Evolutionary conservation across 2,797 vertebrate species (phyloP).

Genomic region (Geotrypetes seraphini): DNA sequence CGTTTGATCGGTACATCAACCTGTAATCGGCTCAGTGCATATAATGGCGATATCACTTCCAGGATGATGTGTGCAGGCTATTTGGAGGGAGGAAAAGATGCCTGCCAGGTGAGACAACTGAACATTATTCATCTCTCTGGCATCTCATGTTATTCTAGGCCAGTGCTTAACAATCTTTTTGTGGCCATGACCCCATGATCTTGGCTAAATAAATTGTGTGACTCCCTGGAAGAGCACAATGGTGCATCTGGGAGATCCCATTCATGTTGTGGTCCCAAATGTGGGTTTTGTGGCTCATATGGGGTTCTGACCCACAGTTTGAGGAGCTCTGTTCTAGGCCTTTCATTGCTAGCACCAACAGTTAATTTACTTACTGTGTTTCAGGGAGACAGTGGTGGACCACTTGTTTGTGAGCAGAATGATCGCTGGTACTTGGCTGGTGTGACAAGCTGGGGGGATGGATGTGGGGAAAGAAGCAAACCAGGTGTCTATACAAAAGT

Average conservation of each 20-base stretch:
- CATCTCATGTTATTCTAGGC: too few species aligned
- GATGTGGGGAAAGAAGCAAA: constrained; percentile 68
- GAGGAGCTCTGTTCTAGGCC: too few species aligned
- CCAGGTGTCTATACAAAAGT: constrained; percentile 81
- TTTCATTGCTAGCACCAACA: too few species aligned
- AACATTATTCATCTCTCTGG: fast-evolving
- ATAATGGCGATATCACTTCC: constrained; percentile 54
- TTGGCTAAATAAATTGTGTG: too few species aligned
- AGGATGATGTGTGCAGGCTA: constrained; percentile 86
- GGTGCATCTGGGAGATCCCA: too few species aligned
- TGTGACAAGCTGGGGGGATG: constrained; percentile 84
- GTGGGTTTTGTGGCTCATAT: too few species aligned
- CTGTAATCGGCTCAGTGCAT: constrained; percentile 66
- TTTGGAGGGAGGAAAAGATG: constrained; percentile 71
- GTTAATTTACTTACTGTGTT: too few species aligned
- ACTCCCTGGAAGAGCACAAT: too few species aligned
- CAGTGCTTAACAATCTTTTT: too few species aligned
- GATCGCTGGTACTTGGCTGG: constrained; percentile 71
- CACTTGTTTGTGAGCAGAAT: constrained; percentile 64
- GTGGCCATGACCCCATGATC: too few species aligned
- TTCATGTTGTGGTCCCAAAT: too few species aligned
- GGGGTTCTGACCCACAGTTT: too few species aligned
- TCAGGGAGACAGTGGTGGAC: constrained; percentile 89
- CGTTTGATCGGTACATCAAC: constrained; percentile 51
- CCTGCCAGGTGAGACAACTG: constrained; percentile 70